Base-by-base conservation (phyloP, 2,888 invertebrate genomes). In the Lasioglossum oenotherae region DNA sequence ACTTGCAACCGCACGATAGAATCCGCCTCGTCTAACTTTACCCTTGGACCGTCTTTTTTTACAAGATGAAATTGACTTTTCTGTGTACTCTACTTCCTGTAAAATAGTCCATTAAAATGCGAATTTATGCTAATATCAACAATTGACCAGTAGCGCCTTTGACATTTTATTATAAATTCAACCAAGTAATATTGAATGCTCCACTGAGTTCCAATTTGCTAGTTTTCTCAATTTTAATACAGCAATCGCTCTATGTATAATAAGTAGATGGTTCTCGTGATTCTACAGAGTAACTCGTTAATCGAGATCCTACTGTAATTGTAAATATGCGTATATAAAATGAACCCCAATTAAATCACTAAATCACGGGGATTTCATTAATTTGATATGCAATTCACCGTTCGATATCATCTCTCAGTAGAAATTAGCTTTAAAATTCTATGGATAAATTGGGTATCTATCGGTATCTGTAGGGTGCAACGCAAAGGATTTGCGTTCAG, bases 131-230 rank as follows among this genome's bases (percentile, higher is more conserved):
- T 10, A 53, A n/a, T 53, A 10, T 53, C 23, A 53, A 53, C 53
- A n/a, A 23, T 53, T 53, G 10, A 53, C 10, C 23, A 10, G n/a
- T 23, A 53, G 10, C 53, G 23, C n/a, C n/a, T n/a, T n/a, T 10
- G 53, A 53, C 53, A 53, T n/a, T 53, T 53, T 53, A n/a, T 53
- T 53, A 53, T n/a, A n/a, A 53, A 53, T 53, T 53, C 53, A 53
- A 2, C 3, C 53, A 23, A 53, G 23, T 53, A 23, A 53, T 23
- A 23, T 10, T 23, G 53, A 53, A 23, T 53, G 10, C 23, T 53
- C 23, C 53, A 23, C 8, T 10, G 8, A 53, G 53, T 23, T 23
- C 49, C 23, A 53, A 10, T 53, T 23, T n/a, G 3, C 23, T 10
- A 10, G 10, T 53, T 53, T 53, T 53, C 4, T 8, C 10, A 53